Evolutionary conservation across 2,888 invertebrate genomes (phyloP).

Genomic region (Machimus atricapillus): DNA sequence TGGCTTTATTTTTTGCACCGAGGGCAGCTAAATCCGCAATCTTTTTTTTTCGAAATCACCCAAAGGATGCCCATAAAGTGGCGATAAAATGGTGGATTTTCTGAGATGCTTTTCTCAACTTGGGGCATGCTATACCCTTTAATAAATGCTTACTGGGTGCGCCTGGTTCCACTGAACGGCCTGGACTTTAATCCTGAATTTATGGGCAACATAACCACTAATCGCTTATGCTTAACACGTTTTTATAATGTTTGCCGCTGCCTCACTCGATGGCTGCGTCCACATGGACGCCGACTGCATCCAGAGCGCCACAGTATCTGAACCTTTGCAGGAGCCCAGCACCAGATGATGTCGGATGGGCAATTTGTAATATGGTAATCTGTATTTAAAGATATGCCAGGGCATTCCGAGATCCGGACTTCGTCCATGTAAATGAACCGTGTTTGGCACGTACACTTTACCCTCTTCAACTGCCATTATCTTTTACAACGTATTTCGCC

Average conservation of each 20-base stretch:
- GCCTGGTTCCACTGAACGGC: neutral
- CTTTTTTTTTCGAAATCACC: conserved; percentile 7
- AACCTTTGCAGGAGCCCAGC: neutral
- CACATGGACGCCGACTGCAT: neutral
- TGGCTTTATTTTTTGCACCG: neutral
- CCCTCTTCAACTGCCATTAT: neutral
- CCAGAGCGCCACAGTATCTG: neutral
- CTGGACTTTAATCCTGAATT: conserved; percentile 22
- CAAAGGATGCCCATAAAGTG: conserved; percentile 13
- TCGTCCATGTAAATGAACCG: conserved; percentile 1
- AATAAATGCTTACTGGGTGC: neutral
- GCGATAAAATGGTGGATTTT: conserved; percentile 9
- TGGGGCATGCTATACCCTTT: neutral
- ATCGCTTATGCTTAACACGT: conserved; percentile 43
- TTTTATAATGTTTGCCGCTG: conserved; percentile 38
- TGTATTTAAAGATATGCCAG: conserved; percentile 22
- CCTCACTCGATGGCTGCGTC: neutral
- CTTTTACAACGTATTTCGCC: neutral
- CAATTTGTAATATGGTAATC: conserved; percentile 39
- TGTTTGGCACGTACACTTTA: conserved; percentile 9
- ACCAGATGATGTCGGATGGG: conserved; percentile 21
- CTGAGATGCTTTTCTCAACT: neutral
- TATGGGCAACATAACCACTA: conserved; percentile 40
- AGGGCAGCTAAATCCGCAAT: conserved; percentile 21
- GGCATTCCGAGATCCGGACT: conserved; percentile 13